These are phyloP conservation scores for Archips crataeganus DNA, from an alignment of 2,888 invertebrate species.

Conservation along the genomic window DNA sequence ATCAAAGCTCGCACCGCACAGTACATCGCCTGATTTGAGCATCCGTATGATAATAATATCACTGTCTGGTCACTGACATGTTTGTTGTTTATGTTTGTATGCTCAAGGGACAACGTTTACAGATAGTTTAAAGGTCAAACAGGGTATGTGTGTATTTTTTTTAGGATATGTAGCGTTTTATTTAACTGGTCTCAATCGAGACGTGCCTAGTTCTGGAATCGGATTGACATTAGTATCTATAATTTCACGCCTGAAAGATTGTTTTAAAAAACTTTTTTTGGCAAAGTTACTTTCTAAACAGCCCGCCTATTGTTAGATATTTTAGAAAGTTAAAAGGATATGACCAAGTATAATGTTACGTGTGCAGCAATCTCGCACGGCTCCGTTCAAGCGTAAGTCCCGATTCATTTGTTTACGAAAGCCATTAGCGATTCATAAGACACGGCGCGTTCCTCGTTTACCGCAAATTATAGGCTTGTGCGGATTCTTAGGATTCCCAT, in stretches of 20 bases:
- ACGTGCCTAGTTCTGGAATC: no score
- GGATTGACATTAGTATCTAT: no score
- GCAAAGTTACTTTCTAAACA: not conserved
- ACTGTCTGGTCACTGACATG: slow-evolving; percentile 26
- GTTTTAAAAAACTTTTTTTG: not conserved
- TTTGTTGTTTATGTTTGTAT: slow-evolving; percentile 18
- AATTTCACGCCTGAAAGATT: not conserved
- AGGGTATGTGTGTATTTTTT: slow-evolving; percentile 14
- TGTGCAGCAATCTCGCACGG: not conserved
- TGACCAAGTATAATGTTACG: not conserved
- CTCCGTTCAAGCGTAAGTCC: not conserved
- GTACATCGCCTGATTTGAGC: slow-evolving; percentile 20
- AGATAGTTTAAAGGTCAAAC: slow-evolving; percentile 19
- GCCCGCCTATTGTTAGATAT: not conserved
- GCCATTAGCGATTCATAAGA: slow-evolving; percentile 51
- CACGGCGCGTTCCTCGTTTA: slow-evolving; percentile 41
- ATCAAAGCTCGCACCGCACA: slow-evolving; percentile 23
- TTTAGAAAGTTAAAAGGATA: slow-evolving; percentile 27
- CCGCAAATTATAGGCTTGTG: slow-evolving; percentile 51
- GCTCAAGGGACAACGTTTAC: slow-evolving; percentile 15
- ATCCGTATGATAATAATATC: slow-evolving; percentile 35
- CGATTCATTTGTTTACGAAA: slow-evolving; percentile 35
- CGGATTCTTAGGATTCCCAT: not conserved
- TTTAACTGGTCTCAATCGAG: not conserved
- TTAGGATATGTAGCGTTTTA: not conserved